Base-by-base conservation (phyloP, 2,797 vertebrate species). In the Holocentrus rufus region DNA sequence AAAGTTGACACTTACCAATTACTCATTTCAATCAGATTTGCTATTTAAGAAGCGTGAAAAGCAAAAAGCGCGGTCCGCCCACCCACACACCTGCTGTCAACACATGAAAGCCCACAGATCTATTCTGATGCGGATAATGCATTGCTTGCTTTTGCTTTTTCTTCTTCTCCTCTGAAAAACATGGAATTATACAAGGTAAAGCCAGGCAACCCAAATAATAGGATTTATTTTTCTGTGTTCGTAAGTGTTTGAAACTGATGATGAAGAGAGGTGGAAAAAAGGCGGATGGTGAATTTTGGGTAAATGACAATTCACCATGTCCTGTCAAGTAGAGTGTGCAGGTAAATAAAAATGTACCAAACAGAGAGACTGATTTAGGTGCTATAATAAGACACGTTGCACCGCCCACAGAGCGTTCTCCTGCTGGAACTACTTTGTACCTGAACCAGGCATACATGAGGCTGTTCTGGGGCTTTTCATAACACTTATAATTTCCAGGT, bases 71-170 rank as follows among this genome's bases (percentile, higher is more conserved):
- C 11, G 18, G 71, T 72, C 77, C 66, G 23, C 67, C 77, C 86
- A 65, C 87, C 88, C 83, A 87, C 88, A 80, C 80, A 85, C 84
- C 88, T 87, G 88, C 87, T 88, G 88, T 64, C 72, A 17, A 18
- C 8, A 9, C 36, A 61, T 53, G 25, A 69, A 58, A 73, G 59
- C 77, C 82, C 76, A 62, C 74, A 65, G 61, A 86, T 77, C 62
- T 75, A 77, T 58, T 79, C 34, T 13, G 6, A 65, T 59, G 54
- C 57, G 58, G 74, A 66, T 76, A 76, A 79, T 46, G 25, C 15
- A 73, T 44, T 0, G 7, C 54, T 69, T 30, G 2, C 34, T 76
- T 61, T 36, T 76, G 62, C 46, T 79, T 76, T 27, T 49, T 20
- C 56, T 72, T 64, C 25, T 22, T 54, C 23, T 66, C 7, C 4